Evolutionary conservation across 2,888 invertebrate genomes (phyloP).

Genomic region (Nasonovia ribisnigri): DNA sequence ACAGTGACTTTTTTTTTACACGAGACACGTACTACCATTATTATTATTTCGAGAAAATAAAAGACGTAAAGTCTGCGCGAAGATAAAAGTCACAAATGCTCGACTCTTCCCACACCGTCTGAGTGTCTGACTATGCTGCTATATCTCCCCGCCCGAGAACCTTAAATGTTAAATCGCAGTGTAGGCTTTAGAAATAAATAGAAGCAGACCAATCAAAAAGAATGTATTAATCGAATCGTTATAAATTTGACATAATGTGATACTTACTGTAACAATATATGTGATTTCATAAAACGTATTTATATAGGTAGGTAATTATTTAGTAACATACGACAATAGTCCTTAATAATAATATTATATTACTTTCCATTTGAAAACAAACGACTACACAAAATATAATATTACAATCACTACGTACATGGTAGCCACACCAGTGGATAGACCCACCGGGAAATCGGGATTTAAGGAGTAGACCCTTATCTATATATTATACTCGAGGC

Average conservation of each 20-base stretch:
- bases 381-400: neutral
- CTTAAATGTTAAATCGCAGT: neutral
- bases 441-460: too few relatives aligned
- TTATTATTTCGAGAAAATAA: neutral
- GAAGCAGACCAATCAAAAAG: neutral
- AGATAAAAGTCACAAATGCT: neutral
- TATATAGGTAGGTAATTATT: too few relatives aligned
- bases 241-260: too few relatives aligned
- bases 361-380: neutral
- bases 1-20: neutral
- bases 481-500: too few relatives aligned
- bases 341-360: neutral
- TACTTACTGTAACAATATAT: too few relatives aligned
- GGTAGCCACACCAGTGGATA: neutral
- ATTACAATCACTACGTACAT: neutral
- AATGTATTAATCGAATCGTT: too few relatives aligned
- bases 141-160: neutral
- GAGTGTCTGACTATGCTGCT: too few relatives aligned
- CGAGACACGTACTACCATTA: neutral
- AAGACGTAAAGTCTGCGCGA: neutral
- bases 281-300: too few relatives aligned
- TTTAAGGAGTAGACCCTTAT: too few relatives aligned
- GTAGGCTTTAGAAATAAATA: neutral
- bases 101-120: neutral
- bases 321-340: too few relatives aligned